Base-by-base conservation (phyloP, 2,113 vertebrate species). In the Piaya cayana region DNA sequence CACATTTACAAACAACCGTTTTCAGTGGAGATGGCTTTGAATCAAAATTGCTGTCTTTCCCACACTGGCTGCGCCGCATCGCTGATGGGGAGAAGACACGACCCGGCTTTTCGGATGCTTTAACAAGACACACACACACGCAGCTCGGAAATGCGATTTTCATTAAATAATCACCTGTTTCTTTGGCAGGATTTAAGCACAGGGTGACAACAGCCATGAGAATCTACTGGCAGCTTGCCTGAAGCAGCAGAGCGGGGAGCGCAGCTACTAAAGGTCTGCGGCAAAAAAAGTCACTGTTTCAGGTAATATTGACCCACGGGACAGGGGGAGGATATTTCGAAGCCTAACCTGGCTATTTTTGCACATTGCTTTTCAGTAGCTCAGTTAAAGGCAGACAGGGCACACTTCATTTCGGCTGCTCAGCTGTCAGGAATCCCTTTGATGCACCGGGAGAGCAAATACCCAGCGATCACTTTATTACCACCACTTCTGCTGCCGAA, bases 1-100 rank as follows among this genome's bases (percentile, higher is more conserved):
- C 71, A 90, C 82, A 90, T 96, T 91, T 65, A 53, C 88, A 94
- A 95, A 87, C 92, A 96, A n/a, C 80, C 87, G 69, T 92, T 96
- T 88, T 19, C 76, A 70, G 45, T 67, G 84, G 81, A 27, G 84
- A 91, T 53, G 71, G 95, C 79, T 94, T 34, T 53, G 92, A 95
- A 88, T 81, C 68, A 62, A 83, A 93, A 89, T 10, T 34, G 34
- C 34, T 10, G 1, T n/a, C 14, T 34, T 52, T 70, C 47, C 81
- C 71, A 25, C 62, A 3, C 29, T 5, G 67, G 37, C 81, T 63
- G 70, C 9, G 29, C 68, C 6, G 43, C 15, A n/a, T 8, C 6
- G 10, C 36, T 2, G 15, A 25, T 0, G 2, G 55, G n/a, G 47
- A 83, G 71, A 72, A 58, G 72, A 58, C 68, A 63, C 9, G 9